Base-by-base conservation (phyloP, 2,797 vertebrate species). In the Clarias platycephalus region DNA sequence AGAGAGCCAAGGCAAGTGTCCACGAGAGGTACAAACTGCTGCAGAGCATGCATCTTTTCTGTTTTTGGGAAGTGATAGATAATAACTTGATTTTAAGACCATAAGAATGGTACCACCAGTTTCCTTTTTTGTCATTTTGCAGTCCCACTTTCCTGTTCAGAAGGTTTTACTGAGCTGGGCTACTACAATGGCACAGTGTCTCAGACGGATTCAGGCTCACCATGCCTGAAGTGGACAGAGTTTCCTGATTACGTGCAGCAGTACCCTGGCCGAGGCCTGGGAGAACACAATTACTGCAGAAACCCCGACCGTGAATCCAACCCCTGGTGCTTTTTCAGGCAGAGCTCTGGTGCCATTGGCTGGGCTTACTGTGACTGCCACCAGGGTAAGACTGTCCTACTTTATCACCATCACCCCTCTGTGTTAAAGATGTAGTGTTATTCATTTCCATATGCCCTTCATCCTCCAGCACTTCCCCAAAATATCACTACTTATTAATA, bases 291-390 rank as follows among this genome's bases (percentile, higher is more conserved):
- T 90, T 95, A 94, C 92, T 98, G 97, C 93, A 94, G 97, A 89
- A 97, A 96, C 92, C 97, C 97, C 0, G 97, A 98, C 0, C 94
- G 96, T 0, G 96, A 96, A 87, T 88, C 90, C 26, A 95, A 93
- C 5, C 97, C 97, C 22, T 98, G 97, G 97, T 98, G 97, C 88
- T 98, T 98, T 93, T 97, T 96, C 91, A 93, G 96, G 10, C 96
- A 97, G 55, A 93, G 90, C 37, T 96, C 96, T 0, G 97, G 97
- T 66, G 94, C 95, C 76, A 95, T 97, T 0, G 93, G 96, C 75
- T 98, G 97, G 97, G 95, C 96, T 80, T 97, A 95, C 93, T 98
- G 97, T 0, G 96, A 97, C 93, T 97, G 97, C 79, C 96, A 95
- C 88, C 96, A 97, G 86, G 97, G 97, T 97, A 90, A 89, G 78